These are phyloP conservation scores for Cyphomyrmex costatus DNA, from an alignment of 1,140 invertebrate species.

Conservation along the genomic window DNA sequence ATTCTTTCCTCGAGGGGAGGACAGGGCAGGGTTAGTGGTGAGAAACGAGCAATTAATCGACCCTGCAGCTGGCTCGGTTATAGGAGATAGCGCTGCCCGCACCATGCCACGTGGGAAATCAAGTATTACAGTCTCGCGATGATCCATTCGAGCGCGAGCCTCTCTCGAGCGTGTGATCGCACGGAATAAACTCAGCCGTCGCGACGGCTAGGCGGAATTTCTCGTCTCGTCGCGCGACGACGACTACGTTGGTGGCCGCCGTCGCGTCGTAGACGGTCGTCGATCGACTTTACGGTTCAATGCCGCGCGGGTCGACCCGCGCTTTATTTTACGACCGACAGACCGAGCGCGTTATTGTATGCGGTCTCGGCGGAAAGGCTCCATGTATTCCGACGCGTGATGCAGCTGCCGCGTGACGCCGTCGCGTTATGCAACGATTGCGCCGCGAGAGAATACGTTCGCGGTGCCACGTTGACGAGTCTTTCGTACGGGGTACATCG, in stretches of 20 bases:
- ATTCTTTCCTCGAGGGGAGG: conserved; percentile 25
- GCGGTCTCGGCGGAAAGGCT: neutral
- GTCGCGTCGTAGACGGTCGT: conserved; percentile 2
- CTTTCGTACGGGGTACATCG: neutral
- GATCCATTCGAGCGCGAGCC: conserved; percentile 48
- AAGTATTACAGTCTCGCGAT: conserved; percentile 65
- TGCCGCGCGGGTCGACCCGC: conserved; percentile 25
- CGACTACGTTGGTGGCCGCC: conserved; percentile 45
- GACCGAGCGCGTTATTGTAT: conserved; percentile 2
- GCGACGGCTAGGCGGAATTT: conserved; percentile 22
- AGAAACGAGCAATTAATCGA: conserved; percentile 67
- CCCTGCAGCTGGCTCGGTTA: conserved; percentile 18
- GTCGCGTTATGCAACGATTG: conserved; percentile 44
- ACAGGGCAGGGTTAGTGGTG: neutral
- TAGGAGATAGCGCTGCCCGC: conserved; percentile 54
- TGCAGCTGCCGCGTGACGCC: conserved; percentile 43
- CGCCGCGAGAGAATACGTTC: neutral
- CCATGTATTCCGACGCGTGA: conserved; percentile 18
- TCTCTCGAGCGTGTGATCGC: conserved; percentile 34
- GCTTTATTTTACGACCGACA: conserved; percentile 25
- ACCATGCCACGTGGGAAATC: conserved; percentile 73
- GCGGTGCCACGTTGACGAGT: neutral
- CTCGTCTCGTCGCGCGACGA: conserved; percentile 17
- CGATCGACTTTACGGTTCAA: conserved; percentile 39
- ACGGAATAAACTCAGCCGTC: conserved; percentile 41